Percentiles rank a stretch among this genome's conserved stretches.
phyloP scores from a whole-genome alignment of 2,113 vertebrate genomes.

The Megaceryle torquata region DNA sequence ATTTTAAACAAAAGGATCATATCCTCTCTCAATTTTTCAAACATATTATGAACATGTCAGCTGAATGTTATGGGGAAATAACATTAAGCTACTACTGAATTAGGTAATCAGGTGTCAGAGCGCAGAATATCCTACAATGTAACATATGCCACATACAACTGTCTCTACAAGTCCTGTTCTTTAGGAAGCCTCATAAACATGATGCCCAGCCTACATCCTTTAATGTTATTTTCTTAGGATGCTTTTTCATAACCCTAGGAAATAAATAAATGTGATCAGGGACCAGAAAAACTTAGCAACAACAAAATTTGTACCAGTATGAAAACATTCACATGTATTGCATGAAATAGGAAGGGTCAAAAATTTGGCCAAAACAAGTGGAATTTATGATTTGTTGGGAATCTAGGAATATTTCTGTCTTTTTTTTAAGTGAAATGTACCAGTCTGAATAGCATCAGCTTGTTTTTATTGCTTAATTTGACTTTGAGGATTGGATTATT shows the following conservation, averaged over 20 bases:
- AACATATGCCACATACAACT: not conserved
- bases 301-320: not conserved
- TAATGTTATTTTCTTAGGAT: not conserved
- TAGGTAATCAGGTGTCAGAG: not conserved
- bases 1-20: not conserved
- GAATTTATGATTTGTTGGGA: not conserved
- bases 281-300: not conserved
- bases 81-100: not conserved
- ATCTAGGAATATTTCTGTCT: not conserved
- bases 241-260: not conserved
- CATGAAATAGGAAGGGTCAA: not conserved
- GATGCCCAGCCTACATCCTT: not conserved
- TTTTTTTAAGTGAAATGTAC: not conserved
- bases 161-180: not conserved
- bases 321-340: not conserved
- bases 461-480: slow-evolving; percentile 7
- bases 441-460: not conserved
- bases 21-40: not conserved
- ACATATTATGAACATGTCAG: not conserved
- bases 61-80: not conserved
- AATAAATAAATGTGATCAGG: not conserved
- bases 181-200: not conserved
- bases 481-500: not conserved
- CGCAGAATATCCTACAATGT: not conserved
- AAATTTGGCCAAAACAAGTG: not conserved